Evolutionary conservation across 2,888 invertebrate genomes (phyloP), one percentile per base, ranked within the genome.

Genomic region (Pardosa pseudoannulata): DNA sequence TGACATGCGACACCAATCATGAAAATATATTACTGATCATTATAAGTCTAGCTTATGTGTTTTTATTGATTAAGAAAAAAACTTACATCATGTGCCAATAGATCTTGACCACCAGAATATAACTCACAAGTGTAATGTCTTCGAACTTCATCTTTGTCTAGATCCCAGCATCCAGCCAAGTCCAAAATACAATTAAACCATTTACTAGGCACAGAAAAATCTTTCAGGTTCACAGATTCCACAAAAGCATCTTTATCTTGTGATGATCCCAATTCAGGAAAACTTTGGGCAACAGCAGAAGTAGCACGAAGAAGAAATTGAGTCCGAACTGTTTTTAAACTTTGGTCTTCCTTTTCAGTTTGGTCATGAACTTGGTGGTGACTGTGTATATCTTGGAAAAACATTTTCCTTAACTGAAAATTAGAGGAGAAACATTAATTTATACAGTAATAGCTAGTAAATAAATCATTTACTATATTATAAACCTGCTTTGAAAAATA

Each of bases 131-230:
- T 95, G 93, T 97, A 96, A 91, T 95, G 95, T 75, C 96, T 93
- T 89, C 94, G 93, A 62, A 98, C 92, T 68, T 94, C 93, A 90
- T 96, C 96, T 19, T 93, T 92, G 89, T 96, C 94, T 75, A 97
- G 92, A 88, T 94, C 94, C 96, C 97, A 97, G 75, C 95, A 93
- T 31, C 94, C 93, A 0, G 96, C 95, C 74, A 97, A 91, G 11
- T 93, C 93, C 64, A 94, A 92, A 76, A 96, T 94, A 89, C 94
- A 94, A 76, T 94, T 93, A 92, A 96, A 95, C 95, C 96, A 97
- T 16, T 87, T 87, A 91, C 90, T 62, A 93, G 92, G 90, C 93
- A 91, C 92, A 56, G 93, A 32, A 13, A 50, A 79, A 39, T 74
- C 87, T 1, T 68, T 28, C 28, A 28, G 68, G 27, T 50, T 68